Conservation (phyloP, 2,888 invertebrate genomes). For the Pediacus dermestoides region DNA sequence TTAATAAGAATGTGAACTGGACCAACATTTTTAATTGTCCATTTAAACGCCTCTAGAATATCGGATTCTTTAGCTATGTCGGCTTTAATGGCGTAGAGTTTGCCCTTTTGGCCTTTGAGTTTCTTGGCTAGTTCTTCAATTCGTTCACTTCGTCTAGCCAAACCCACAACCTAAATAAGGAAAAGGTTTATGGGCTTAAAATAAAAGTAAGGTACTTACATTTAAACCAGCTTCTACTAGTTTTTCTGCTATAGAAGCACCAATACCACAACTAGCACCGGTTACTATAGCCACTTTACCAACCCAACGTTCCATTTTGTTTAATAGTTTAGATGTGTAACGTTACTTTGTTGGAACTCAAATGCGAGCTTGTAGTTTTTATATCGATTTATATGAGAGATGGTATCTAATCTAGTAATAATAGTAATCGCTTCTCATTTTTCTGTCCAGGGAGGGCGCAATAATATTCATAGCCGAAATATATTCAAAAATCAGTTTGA, state of each 20-base stretch:
- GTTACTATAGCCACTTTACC: constrained; percentile 61
- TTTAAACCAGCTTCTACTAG: neutral
- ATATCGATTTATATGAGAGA: no score
- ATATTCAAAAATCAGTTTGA: no score
- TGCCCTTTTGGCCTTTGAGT: constrained; percentile 29
- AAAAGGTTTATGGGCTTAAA: neutral
- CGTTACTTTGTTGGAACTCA: no score
- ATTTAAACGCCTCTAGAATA: constrained; percentile 38
- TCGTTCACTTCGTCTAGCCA: constrained; percentile 28
- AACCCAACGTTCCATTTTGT: constrained; percentile 61
- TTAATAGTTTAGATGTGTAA: no score
- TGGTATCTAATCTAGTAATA: no score
- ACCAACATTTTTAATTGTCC: constrained; percentile 40
- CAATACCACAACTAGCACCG: constrained; percentile 62
- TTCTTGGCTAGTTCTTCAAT: constrained; percentile 23
- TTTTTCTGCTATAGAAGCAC: constrained; percentile 49
- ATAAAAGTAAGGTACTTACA: neutral
- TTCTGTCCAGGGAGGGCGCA: no score
- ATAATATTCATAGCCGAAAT: no score
- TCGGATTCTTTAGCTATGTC: constrained; percentile 43
- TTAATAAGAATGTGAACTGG: constrained; percentile 44
- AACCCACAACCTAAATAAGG: constrained; percentile 29
- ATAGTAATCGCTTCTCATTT: no score
- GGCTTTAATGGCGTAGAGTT: constrained; percentile 39
- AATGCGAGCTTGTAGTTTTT: no score